Evolutionary conservation across 2,797 vertebrate genomes (phyloP).

Genomic region (Artibeus jamaicensis): DNA sequence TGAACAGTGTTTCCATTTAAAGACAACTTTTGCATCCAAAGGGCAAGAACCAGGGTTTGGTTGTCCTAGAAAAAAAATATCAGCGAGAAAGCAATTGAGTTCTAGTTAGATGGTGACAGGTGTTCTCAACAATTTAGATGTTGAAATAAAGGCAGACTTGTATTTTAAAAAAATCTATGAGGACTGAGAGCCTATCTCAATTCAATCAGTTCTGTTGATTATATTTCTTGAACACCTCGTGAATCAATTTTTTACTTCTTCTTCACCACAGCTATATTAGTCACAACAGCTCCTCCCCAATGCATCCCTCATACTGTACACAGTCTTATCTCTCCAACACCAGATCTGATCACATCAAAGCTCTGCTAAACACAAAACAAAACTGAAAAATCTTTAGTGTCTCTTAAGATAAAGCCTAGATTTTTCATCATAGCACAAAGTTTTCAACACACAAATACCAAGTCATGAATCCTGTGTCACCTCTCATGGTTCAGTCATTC

Average conservation of each 20-base stretch:
- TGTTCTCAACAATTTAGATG: slow-evolving; percentile 35
- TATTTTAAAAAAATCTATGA: slow-evolving; percentile 44
- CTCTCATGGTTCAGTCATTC: neutral
- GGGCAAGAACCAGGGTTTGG: neutral
- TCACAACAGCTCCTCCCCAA: neutral
- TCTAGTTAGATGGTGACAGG: slow-evolving; percentile 37
- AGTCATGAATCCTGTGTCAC: neutral
- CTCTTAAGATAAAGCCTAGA: neutral
- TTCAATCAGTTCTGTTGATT: slow-evolving; percentile 67
- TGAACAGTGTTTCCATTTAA: neutral
- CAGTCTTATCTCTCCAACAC: neutral
- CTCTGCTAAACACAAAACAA: neutral
- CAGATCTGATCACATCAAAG: neutral
- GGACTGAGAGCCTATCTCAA: slow-evolving; percentile 34
- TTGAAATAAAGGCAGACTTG: slow-evolving; percentile 52
- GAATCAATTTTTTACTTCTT: slow-evolving; percentile 58
- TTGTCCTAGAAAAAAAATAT: neutral
- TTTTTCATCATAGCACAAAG: neutral
- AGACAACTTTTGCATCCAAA: neutral
- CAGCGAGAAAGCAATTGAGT: slow-evolving; percentile 43
- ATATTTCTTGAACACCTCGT: slow-evolving; percentile 60
- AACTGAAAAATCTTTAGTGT: neutral
- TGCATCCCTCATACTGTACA: neutral
- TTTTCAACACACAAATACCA: neutral
- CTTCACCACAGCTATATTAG: neutral